A percentile compares a stretch with the other conserved stretches of the same genome.
These are phyloP conservation scores for Promerops cafer DNA, from an alignment of 2,113 vertebrate species.

Conservation along the genomic window DNA sequence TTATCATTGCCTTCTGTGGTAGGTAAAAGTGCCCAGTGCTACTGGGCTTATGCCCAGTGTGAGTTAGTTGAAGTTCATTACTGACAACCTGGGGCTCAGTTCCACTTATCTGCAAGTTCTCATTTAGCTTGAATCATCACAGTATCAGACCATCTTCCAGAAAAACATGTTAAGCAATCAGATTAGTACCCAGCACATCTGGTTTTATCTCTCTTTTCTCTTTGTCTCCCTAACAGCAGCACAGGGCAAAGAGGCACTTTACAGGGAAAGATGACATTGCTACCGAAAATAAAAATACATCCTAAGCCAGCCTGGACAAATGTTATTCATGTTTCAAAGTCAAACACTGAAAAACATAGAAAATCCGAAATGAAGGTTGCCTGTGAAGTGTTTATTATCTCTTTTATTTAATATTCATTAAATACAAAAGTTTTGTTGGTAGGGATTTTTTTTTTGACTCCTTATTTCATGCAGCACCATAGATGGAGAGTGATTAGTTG, in stretches of 20 bases:
- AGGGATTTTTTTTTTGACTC: not conserved
- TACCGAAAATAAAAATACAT: not conserved
- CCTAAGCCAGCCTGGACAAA: not conserved
- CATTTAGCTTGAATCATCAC: constrained; percentile 24
- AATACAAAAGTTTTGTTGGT: not conserved
- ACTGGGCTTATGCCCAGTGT: constrained; percentile 13
- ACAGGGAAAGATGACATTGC: not conserved
- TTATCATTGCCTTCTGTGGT: constrained; percentile 41
- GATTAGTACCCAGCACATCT: constrained; percentile 31
- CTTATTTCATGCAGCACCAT: not conserved
- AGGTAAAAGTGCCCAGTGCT: constrained; percentile 26
- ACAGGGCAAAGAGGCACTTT: not conserved
- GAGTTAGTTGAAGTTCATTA: constrained; percentile 55
- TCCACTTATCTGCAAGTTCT: constrained; percentile 50
- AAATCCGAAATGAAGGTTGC: not conserved
- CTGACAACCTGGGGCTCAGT: constrained; percentile 37
- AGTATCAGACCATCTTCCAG: constrained; percentile 17
- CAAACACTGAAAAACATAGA: not conserved
- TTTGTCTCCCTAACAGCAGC: not conserved
- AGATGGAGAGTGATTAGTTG: not conserved
- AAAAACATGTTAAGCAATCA: not conserved
- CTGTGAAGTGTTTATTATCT: not conserved
- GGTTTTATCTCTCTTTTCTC: not conserved
- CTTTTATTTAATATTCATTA: not conserved
- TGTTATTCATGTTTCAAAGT: not conserved